A percentile compares a stretch with the other conserved stretches of the same genome.
Conservation (phyloP, 64 coral and sea anemone species). For the Actinia equina region DNA sequence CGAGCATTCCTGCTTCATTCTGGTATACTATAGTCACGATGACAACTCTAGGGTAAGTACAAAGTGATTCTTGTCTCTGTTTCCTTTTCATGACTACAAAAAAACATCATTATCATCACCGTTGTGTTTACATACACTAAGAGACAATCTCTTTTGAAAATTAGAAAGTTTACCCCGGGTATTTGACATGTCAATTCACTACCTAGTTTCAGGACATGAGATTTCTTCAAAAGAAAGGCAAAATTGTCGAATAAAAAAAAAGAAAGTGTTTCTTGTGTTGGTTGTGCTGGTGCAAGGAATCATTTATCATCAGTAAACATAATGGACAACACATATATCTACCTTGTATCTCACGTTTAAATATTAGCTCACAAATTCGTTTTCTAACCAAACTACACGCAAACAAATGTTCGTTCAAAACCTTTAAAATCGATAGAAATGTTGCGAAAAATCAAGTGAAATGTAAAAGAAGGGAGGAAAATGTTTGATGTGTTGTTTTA, state of each 20-base stretch:
- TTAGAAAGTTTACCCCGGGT: constrained; percentile 22
- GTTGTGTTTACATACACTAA: constrained; percentile 41
- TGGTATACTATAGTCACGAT: constrained; percentile 99
- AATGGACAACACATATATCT: too few relatives aligned
- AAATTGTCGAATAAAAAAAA: too few relatives aligned
- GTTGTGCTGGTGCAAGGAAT: too few relatives aligned
- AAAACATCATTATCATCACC: not conserved
- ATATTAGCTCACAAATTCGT: not conserved
- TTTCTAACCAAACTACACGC: not conserved
- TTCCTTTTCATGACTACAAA: not conserved
- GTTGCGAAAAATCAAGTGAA: not conserved
- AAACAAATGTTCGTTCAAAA: not conserved
- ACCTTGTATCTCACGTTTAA: too few relatives aligned
- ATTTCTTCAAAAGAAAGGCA: too few relatives aligned
- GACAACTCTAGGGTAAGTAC: constrained; percentile 98
- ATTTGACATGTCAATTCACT: constrained; percentile 24
- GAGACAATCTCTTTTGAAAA: constrained; percentile 32
- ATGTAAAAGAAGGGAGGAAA: not conserved
- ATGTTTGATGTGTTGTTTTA: not conserved
- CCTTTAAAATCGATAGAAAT: too few relatives aligned
- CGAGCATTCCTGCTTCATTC: constrained; percentile 93
- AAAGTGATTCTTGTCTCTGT: constrained; percentile 50
- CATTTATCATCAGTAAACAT: too few relatives aligned
- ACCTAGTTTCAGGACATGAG: not conserved
- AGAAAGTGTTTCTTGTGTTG: too few relatives aligned